Evolutionary conservation across 37 sponge, comb jelly and placozoan species (phyloP), one percentile per base, ranked within the genome.

Genomic region (Dysidea cf. avara): DNA sequence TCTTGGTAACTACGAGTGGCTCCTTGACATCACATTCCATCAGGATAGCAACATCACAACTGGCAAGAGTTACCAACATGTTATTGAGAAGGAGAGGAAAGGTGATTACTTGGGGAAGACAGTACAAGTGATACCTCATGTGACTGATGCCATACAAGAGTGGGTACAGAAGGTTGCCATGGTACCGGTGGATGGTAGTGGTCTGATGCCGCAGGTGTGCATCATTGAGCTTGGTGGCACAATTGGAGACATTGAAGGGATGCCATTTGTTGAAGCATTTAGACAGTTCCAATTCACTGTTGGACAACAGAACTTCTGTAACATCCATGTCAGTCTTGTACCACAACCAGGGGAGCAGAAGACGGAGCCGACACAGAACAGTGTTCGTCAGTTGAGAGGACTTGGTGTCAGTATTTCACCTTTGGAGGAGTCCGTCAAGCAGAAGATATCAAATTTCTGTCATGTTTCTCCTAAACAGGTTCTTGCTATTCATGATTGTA

Each of bases 241-340:
- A 29, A 90, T 96, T 48, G 97, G 97, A 21, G 97, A 96, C 60
- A 96, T 96, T 74, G 97, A 96, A 57, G 97, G 97, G 1, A 96
- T 96, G 97, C 90, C 90, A 14, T 96, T 96, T 63, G 72, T 93
- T 25, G 97, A 96, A 60, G 93, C 97, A 14, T 96, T 96, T 61
- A 65, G 97, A 52, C 91, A 93, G 82, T 93, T 96, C 65, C 97
- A 96, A 71, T 93, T 96, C 53, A 69, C 69, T 62, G 83, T 83
- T 37, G 93, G 94, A 1, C 40, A 12, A 0, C 56, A 81, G 20
- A 93, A 96, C 69, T 96, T 96, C 77, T 83, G 86, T 59, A 83
- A 83, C 54, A 81, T 93, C 33, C 92, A 88, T 40, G 94, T 96
- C 60, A 96, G 94, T 40, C 79, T 96, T 12, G 94, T 96, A 13